Evolutionary conservation across 2,888 invertebrate genomes (phyloP).

Genomic region (Leptopilina drosophilae): DNA sequence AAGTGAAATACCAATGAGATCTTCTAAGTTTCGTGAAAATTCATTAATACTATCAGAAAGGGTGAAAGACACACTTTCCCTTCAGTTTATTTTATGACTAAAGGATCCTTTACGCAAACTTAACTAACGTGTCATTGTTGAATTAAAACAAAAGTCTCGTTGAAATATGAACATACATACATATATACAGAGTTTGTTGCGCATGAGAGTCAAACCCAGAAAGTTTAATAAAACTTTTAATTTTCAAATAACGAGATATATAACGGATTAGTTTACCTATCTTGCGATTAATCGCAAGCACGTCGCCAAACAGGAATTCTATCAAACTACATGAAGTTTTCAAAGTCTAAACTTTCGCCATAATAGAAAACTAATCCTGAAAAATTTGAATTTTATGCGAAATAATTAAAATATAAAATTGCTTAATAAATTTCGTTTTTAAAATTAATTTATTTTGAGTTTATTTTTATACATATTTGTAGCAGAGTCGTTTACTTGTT

Average conservation of each 20-base stretch:
- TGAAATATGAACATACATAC: neutral
- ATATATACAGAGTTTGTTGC: too few species aligned
- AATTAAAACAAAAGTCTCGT: conserved; percentile 11
- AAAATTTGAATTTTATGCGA: neutral
- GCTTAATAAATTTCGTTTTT: too few species aligned
- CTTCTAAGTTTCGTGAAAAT: neutral
- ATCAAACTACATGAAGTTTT: conserved; percentile 43
- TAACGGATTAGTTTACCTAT: conserved; percentile 52
- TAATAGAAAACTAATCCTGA: neutral
- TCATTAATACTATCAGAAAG: neutral
- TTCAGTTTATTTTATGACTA: neutral
- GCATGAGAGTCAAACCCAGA: neutral
- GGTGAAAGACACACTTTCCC: neutral
- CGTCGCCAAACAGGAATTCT: conserved; percentile 58
- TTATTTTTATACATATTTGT: too few species aligned
- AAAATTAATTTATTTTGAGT: too few species aligned
- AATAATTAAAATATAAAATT: too few species aligned
- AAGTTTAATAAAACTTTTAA: neutral
- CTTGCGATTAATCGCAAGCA: conserved; percentile 61
- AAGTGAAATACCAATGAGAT: conserved; percentile 1
- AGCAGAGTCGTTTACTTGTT: too few species aligned
- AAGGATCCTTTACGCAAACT: neutral
- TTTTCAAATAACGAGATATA: neutral
- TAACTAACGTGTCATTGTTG: conserved; percentile 17
- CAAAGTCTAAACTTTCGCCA: conserved; percentile 31